Conservation (phyloP, 1,140 invertebrate species). For the Anoplophora glabripennis region DNA sequence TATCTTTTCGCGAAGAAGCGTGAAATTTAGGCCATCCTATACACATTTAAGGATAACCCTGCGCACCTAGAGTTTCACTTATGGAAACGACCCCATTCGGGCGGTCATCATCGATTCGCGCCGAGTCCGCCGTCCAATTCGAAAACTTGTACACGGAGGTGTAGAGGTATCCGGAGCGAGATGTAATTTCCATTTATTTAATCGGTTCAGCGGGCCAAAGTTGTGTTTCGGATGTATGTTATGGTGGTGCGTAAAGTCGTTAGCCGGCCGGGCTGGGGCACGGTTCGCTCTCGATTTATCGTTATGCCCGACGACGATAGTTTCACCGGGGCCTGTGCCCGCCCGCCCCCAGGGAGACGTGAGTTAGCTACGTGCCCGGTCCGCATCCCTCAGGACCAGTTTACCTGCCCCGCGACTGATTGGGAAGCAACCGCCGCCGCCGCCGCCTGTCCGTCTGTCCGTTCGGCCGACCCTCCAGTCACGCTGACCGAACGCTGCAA, state of each 20-base stretch:
- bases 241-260: slow-evolving; percentile 36
- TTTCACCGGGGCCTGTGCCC: slow-evolving; percentile 21
- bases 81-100: neutral
- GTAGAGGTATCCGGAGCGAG: neutral
- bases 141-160: neutral
- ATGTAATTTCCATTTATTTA: slow-evolving; percentile 26
- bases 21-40: no score
- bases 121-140: neutral
- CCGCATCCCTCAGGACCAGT: slow-evolving; percentile 38
- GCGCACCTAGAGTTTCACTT: no score
- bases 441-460: slow-evolving; percentile 2
- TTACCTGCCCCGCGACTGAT: slow-evolving; percentile 48
- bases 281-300: slow-evolving; percentile 38
- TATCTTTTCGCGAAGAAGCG: no score
- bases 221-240: slow-evolving; percentile 28
- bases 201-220: slow-evolving; percentile 12
- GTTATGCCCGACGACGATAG: slow-evolving; percentile 41
- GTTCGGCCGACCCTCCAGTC: slow-evolving; percentile 13
- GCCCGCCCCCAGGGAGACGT: slow-evolving; percentile 39
- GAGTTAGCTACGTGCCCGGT: slow-evolving; percentile 46
- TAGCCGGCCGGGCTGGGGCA: slow-evolving; percentile 21
- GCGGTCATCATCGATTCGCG: slow-evolving; percentile 13
- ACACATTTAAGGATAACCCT: no score
- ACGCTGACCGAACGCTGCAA: slow-evolving; percentile 4
- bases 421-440: slow-evolving; percentile 35